These are phyloP conservation scores for Morinoia aosen DNA, from an alignment of 2,888 invertebrate genomes.

Conservation along the genomic window DNA sequence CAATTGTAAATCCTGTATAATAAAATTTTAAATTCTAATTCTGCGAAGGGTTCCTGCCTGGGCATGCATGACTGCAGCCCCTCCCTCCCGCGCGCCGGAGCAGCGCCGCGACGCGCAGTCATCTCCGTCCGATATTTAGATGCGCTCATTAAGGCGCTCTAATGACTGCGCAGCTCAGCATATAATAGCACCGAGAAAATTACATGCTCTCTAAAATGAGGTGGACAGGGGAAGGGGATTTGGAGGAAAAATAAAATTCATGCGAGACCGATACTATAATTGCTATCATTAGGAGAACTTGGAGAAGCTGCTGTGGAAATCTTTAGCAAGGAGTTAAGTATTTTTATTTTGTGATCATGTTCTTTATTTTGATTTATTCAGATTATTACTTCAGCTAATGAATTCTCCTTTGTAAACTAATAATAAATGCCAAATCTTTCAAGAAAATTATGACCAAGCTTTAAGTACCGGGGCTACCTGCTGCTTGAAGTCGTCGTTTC, in stretches of 20 bases:
- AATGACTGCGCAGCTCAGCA: neutral
- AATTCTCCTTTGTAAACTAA: neutral
- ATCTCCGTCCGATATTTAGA: neutral
- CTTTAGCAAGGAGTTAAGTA: neutral
- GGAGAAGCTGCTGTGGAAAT: neutral
- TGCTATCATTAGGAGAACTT: slow-evolving; percentile 4
- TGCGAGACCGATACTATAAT: neutral
- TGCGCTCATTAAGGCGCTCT: neutral
- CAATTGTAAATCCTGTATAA: too few species aligned
- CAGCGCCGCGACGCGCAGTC: neutral
- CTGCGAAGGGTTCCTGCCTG: too few species aligned
- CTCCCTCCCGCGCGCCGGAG: neutral
- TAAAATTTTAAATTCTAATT: too few species aligned
- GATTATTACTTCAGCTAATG: neutral
- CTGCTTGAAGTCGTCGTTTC: neutral
- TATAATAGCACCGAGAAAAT: neutral
- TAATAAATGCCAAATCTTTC: neutral
- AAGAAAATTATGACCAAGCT: neutral
- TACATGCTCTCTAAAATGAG: neutral
- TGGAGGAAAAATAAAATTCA: neutral
- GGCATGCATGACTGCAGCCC: neutral
- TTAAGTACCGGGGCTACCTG: neutral
- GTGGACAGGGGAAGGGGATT: neutral
- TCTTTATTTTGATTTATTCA: neutral
- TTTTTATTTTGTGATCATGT: neutral